Base-by-base conservation (phyloP, 1,140 invertebrate species). In the Sminthurinus signatus region DNA sequence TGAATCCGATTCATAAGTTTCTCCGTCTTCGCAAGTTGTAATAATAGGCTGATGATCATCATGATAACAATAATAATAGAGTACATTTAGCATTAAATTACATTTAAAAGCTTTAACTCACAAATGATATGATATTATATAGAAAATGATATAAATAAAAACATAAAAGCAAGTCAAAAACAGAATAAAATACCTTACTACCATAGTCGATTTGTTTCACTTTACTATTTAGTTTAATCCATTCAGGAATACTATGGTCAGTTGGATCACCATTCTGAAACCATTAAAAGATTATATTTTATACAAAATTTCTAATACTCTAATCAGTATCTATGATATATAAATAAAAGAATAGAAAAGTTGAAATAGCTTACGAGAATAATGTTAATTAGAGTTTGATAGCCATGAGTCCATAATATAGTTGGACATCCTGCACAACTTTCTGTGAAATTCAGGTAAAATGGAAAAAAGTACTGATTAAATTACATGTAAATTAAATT, bases 1-100 rank as follows among this genome's bases (percentile, higher is more conserved):
- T 75, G 85, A 82, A 72, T 85, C 83, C 5, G 84, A 82, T 1
- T 74, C 71, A 65, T 82, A 82, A 1, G 76, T 54, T 55, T 80
- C 78, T 1, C 83, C 84, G 25, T 12, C 25, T 5, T 4, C 23
- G 4, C 8, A 12, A 3, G 5, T 4, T 10, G 28, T 54, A 19
- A 54, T 23, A 54, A 31, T 54, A 5, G 51, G 51, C 51, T 54
- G 25, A n/a, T n/a, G n/a, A n/a, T n/a, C n/a, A n/a, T n/a, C n/a
- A n/a, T n/a, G n/a, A n/a, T n/a, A n/a, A n/a, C n/a, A n/a, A n/a
- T n/a, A n/a, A n/a, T n/a, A n/a, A n/a, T n/a, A n/a, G n/a, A n/a
- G n/a, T n/a, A n/a, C n/a, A n/a, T n/a, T n/a, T n/a, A n/a, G n/a
- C n/a, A n/a, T n/a, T n/a, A n/a, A n/a, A n/a, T n/a, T n/a, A n/a